Conservation (phyloP, 2,888 invertebrate species). For the Leistus spinibarbis region DNA sequence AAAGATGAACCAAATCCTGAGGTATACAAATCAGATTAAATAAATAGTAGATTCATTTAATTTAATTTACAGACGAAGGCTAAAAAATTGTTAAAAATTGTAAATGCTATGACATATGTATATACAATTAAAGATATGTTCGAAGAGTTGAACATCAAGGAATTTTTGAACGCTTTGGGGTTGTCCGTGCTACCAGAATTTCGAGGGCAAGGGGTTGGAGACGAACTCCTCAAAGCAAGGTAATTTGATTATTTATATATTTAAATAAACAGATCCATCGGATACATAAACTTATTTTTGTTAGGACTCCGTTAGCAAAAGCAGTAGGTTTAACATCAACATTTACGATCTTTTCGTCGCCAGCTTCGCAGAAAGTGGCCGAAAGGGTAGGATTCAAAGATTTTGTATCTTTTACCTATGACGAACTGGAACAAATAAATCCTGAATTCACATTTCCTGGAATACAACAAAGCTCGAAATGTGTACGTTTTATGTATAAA, state of each 20-base stretch:
- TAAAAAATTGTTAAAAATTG: not conserved
- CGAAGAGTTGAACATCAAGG: conserved; percentile 35
- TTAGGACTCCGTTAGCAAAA: conserved; percentile 60
- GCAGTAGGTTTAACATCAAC: conserved; percentile 59
- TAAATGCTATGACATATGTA: not conserved
- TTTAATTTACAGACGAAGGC: not conserved
- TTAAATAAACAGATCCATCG: not conserved
- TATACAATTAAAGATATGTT: not conserved
- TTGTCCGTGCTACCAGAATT: conserved; percentile 49
- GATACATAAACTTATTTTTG: conserved; percentile 10
- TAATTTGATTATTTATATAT: conserved; percentile 22
- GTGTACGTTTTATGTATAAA: conserved; percentile 43
- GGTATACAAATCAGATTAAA: too few species aligned
- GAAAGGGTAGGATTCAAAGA: conserved; percentile 60
- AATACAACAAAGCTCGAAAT: conserved; percentile 42
- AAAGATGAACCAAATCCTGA: conserved; percentile 33
- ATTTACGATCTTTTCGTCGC: conserved; percentile 62
- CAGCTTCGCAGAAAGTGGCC: conserved; percentile 61
- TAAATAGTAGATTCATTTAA: not conserved
- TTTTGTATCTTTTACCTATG: conserved; percentile 57
- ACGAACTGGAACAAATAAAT: conserved; percentile 55
- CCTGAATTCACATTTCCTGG: conserved; percentile 42
- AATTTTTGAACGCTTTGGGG: conserved; percentile 51
- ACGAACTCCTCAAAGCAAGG: conserved; percentile 45
- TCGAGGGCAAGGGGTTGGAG: conserved; percentile 49